Evolutionary conservation across 37 sponge, comb jelly and placozoan genomes (phyloP).

Genomic region (Cladorhizidae sp.): DNA sequence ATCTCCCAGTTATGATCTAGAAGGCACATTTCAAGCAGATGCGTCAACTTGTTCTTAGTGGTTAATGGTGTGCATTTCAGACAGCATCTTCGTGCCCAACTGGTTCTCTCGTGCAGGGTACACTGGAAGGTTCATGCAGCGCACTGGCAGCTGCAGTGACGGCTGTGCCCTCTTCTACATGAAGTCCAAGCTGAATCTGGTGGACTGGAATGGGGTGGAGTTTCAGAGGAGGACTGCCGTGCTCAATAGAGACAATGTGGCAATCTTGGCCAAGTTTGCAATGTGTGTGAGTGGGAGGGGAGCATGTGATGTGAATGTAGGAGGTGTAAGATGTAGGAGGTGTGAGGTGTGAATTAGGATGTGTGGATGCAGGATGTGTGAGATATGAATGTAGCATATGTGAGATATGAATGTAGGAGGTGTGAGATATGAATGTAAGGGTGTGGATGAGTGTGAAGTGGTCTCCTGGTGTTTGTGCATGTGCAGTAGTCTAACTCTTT

Average conservation of each 20-base stretch:
- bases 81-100: not conserved
- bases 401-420: too few relatives aligned
- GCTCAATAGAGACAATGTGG: slow-evolving; percentile 91
- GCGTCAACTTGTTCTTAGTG: not conserved
- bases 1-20: too few relatives aligned
- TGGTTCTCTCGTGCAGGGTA: slow-evolving; percentile 42
- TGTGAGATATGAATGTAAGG: too few relatives aligned
- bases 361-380: too few relatives aligned
- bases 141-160: slow-evolving; percentile 79
- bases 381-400: too few relatives aligned
- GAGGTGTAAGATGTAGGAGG: too few relatives aligned
- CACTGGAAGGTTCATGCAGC: slow-evolving; percentile 66
- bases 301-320: too few relatives aligned
- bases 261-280: slow-evolving; percentile 49
- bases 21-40: too few relatives aligned
- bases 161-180: slow-evolving; percentile 90
- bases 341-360: too few relatives aligned
- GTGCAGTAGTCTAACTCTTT: too few relatives aligned
- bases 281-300: not conserved
- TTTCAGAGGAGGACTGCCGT: slow-evolving; percentile 43
- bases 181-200: slow-evolving; percentile 35
- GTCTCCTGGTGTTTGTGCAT: too few relatives aligned
- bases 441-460: too few relatives aligned
- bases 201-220: slow-evolving; percentile 45
- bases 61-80: not conserved